These are phyloP conservation scores for Hyposoter dolosus DNA, from an alignment of 2,888 invertebrate species.

Conservation along the genomic window DNA sequence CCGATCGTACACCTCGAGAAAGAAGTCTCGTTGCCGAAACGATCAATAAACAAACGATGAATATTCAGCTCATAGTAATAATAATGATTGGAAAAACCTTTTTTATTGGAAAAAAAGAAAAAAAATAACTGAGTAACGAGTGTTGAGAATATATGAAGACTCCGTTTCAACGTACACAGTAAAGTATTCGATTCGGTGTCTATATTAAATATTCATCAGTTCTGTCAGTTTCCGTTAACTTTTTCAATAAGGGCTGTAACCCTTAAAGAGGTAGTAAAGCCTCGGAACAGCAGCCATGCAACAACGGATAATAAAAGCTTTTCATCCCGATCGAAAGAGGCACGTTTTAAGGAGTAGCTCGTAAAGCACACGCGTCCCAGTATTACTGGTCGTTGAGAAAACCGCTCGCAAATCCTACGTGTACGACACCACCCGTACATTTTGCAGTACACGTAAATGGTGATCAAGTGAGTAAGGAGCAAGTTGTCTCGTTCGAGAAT, in stretches of 20 bases:
- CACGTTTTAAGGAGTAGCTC: conserved; percentile 57
- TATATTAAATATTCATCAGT: not conserved
- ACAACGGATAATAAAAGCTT: conserved; percentile 28
- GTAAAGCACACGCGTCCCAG: conserved; percentile 60
- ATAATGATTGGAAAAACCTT: not conserved
- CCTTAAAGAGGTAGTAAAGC: conserved; percentile 7
- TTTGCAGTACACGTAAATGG: conserved; percentile 23
- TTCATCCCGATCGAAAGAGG: conserved; percentile 37
- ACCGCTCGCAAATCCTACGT: conserved; percentile 35
- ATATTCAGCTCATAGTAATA: not conserved
- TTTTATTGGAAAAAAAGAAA: not conserved
- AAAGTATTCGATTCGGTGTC: not conserved
- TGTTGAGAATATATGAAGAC: not conserved
- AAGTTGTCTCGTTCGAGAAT: conserved; percentile 44
- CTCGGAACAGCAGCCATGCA: conserved; percentile 10
- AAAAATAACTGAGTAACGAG: not conserved
- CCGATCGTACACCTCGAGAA: not conserved
- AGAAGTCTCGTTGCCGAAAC: not conserved
- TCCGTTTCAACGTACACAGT: not conserved
- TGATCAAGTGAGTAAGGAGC: conserved; percentile 8
- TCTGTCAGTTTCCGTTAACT: not conserved
- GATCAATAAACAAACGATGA: not conserved
- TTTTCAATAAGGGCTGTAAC: conserved; percentile 14
- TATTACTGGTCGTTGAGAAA: conserved; percentile 53
- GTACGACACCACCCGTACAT: not conserved